These are phyloP conservation scores for Eulemur mongoz DNA, from an alignment of 2,797 vertebrate genomes.

Conservation along the genomic window DNA sequence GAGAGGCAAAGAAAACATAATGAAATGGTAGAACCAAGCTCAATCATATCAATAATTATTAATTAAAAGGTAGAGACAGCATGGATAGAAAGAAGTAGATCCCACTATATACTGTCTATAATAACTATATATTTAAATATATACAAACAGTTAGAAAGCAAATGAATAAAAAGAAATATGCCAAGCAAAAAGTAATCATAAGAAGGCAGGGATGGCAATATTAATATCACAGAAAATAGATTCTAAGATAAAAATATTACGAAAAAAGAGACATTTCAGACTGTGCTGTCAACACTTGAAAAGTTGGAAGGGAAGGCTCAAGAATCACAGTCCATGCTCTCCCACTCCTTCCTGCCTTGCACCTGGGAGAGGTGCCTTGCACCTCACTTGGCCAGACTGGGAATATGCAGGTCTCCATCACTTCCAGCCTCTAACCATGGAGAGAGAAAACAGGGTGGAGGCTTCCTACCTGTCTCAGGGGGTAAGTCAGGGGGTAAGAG, in stretches of 20 bases:
- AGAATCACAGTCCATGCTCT: accelerated
- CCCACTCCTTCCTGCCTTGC: neutral
- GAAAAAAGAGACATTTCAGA: neutral
- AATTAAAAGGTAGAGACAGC: neutral
- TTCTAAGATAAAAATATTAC: neutral
- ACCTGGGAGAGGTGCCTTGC: neutral
- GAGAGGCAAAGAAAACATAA: neutral
- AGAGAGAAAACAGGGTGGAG: no score
- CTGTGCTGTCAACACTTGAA: neutral
- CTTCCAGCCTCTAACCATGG: neutral
- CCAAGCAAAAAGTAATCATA: neutral
- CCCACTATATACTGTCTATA: neutral
- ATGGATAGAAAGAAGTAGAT: neutral
- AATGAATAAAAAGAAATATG: neutral
- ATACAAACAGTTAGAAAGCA: neutral
- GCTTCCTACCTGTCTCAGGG: neutral
- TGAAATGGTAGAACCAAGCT: neutral
- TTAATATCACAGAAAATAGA: neutral
- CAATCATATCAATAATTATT: neutral
- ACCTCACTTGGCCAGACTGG: no score
- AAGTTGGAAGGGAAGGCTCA: neutral
- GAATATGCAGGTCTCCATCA: neutral
- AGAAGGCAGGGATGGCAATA: neutral
- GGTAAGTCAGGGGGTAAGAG: no score
- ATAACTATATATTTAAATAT: neutral